Percentiles rank a stretch among this genome's conserved stretches.
These are phyloP conservation scores for Pseudococcus longispinus DNA, from an alignment of 2,888 invertebrate species.

Conservation along the genomic window DNA sequence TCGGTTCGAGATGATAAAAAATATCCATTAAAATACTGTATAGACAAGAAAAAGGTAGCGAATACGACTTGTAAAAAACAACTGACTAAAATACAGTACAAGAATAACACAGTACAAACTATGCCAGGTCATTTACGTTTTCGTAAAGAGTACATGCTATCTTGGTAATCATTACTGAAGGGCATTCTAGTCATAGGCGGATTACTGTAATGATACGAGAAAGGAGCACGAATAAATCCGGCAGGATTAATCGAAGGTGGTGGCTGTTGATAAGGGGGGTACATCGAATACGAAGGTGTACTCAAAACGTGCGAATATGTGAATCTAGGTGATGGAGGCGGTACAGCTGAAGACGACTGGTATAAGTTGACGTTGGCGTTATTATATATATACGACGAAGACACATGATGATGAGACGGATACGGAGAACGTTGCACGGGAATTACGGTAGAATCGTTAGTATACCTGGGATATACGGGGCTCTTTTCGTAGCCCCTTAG, in stretches of 20 bases:
- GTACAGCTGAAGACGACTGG: conserved; percentile 23
- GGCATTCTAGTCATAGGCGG: background rate
- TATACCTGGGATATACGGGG: conserved; percentile 59
- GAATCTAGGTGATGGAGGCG: background rate
- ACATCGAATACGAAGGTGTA: conserved; percentile 33
- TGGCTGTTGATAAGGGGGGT: conserved; percentile 32
- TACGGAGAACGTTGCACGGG: conserved; percentile 33
- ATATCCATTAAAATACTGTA: conserved; percentile 10
- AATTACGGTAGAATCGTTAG: conserved; percentile 45
- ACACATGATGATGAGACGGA: conserved; percentile 43
- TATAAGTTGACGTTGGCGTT: conserved; percentile 36
- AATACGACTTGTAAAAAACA: conserved; percentile 2
- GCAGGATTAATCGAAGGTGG: background rate
- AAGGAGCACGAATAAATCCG: background rate
- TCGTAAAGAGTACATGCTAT: conserved; percentile 20
- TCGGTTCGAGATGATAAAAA: background rate
- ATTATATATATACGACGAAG: conserved; percentile 32
- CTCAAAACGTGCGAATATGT: conserved; percentile 46
- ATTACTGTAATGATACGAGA: conserved; percentile 23
- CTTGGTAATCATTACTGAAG: conserved; percentile 7
- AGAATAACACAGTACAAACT: background rate
- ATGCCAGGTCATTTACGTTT: conserved; percentile 45
- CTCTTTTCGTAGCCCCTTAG: conserved; percentile 66
- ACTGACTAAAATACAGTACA: conserved; percentile 3
- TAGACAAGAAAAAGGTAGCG: conserved; percentile 6